Base-by-base conservation (phyloP, 2,797 vertebrate species). In the Anabacerthia variegaticeps region DNA sequence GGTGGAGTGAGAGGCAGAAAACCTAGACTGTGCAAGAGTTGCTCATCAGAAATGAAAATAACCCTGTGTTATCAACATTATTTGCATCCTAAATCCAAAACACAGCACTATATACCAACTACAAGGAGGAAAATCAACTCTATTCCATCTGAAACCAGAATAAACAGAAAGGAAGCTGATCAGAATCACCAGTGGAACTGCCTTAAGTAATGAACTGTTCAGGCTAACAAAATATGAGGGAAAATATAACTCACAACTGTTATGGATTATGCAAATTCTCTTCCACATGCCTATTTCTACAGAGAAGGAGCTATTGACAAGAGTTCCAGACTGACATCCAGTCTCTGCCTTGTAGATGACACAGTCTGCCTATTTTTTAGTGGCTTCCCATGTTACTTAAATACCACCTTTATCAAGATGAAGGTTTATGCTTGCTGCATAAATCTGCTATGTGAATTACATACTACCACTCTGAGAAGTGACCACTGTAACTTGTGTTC, bases 241-340 rank as follows among this genome's bases (percentile, higher is more conserved):
- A 71, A 48, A 83, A 67, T 77, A 54, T 54, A 77, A 49, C 55
- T 71, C 68, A 73, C 48, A 69, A 59, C 67, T 74, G 56, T 78
- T 52, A 77, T 15, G 46, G 62, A 83, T 93, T 94, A 94, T 78
- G 69, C 54, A 94, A 46, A 93, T 84, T 81, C 41, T 93, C 54
- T 77, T 89, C 87, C 32, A 41, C 10, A 27, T 72, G 46, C 41
- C 37, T 85, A 17, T 68, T 94, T 92, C 62, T 62, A 77, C 61
- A 72, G 23, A 63, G 39, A 63, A 75, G 58, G 58, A 77, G 32
- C 37, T 80, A 69, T 48, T 3, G 6, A 65, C 61, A 84, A 85
- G 61, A 75, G 79, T 32, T 80, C 36, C 48, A 76, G 48, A 41
- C 41, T 75, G 61, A 67, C 62, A 93, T 80, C 58, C 65, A 83